A percentile compares a stretch with the other conserved stretches of the same genome.
Conservation (phyloP, 2,113 vertebrate species). For the Candoia aspera region DNA sequence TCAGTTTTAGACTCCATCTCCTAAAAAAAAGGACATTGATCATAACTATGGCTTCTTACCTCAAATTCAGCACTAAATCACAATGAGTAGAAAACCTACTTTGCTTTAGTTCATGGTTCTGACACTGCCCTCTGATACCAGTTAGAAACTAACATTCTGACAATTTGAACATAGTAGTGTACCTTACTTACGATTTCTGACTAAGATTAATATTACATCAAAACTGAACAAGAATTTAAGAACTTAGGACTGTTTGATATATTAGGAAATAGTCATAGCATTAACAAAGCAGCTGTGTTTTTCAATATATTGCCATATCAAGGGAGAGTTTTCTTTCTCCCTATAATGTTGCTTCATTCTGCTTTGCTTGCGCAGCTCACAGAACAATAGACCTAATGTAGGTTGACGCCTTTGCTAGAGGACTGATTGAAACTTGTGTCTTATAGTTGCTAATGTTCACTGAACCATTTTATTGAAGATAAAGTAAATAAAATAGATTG, state of each 20-base stretch:
- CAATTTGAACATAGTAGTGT: not conserved
- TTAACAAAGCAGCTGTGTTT: conserved; percentile 76
- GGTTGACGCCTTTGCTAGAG: conserved; percentile 80
- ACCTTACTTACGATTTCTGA: not conserved
- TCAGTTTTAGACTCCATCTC: not conserved
- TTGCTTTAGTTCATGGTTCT: not conserved
- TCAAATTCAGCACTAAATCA: not conserved
- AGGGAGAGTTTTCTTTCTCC: conserved; percentile 70
- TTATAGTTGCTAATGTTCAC: conserved; percentile 90
- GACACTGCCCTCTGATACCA: not conserved
- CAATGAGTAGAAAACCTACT: not conserved
- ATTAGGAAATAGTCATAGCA: conserved; percentile 74
- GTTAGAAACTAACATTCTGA: not conserved
- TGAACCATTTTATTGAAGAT: conserved; percentile 97
- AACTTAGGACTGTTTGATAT: conserved; percentile 79
- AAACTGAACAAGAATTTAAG: conserved; percentile 51
- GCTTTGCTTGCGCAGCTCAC: conserved; percentile 58
- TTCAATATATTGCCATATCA: conserved; percentile 69
- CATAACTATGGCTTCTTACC: not conserved
- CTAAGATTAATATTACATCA: not conserved
- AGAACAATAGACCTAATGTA: conserved; percentile 76
- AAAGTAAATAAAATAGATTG: conserved; percentile 97
- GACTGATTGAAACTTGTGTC: conserved; percentile 90
- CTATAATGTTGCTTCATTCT: conserved; percentile 57
- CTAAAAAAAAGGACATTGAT: not conserved